Conservation (phyloP, 2,113 vertebrate genomes). For the Pseudorectes ferrugineus region DNA sequence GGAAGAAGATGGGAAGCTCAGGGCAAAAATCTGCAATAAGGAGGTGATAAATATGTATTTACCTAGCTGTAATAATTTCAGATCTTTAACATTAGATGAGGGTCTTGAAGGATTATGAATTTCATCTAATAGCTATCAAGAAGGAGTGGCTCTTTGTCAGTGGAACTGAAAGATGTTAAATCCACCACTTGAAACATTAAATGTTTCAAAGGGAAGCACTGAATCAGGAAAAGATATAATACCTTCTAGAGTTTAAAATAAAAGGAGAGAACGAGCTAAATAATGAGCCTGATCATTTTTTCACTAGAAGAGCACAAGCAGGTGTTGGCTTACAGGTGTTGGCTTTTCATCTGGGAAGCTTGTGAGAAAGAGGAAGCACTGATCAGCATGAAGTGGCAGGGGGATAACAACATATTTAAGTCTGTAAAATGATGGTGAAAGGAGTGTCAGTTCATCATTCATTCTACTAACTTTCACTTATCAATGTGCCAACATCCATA, state of each 20-base stretch:
- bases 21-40: not conserved
- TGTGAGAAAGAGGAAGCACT: not conserved
- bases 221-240: not conserved
- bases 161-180: not conserved
- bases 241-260: not conserved
- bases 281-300: not conserved
- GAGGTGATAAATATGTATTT: not conserved
- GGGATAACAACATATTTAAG: not conserved
- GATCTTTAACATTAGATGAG: not conserved
- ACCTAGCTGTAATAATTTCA: not conserved
- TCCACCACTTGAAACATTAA: not conserved
- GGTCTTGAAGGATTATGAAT: not conserved
- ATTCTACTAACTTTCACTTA: not conserved
- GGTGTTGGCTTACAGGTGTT: not conserved
- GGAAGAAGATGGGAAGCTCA: not conserved
- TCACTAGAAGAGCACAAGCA: not conserved
- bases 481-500: not conserved
- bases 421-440: not conserved
- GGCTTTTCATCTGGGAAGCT: not conserved
- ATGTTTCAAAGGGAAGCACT: not conserved
- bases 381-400: not conserved
- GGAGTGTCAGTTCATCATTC: not conserved
- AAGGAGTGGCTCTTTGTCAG: not conserved
- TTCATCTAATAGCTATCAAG: not conserved
- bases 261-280: not conserved